Percentiles rank a stretch among this genome's conserved stretches.
Evolutionary conservation across 2,888 invertebrate species (phyloP).

Genomic region (Brenthis hecate): DNA sequence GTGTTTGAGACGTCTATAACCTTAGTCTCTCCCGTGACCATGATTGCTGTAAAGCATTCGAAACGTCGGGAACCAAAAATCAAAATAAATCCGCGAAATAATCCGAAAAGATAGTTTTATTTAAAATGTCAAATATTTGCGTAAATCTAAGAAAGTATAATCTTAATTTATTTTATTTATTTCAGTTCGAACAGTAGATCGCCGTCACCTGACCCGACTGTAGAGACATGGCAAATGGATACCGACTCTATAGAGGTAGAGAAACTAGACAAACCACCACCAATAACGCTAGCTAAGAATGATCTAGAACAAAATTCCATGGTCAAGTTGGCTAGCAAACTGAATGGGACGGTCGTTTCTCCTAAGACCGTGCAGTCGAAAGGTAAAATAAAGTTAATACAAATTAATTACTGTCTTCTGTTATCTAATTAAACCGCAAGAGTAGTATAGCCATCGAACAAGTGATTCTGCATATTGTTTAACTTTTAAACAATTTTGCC

Average conservation of each 20-base stretch:
- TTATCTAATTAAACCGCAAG: too few species aligned
- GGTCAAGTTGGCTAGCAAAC: slow-evolving; percentile 56
- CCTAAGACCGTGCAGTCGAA: slow-evolving; percentile 57
- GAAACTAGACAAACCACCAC: slow-evolving; percentile 49
- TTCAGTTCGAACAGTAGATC: slow-evolving; percentile 62
- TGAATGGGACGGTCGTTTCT: slow-evolving; percentile 64
- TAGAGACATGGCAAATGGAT: slow-evolving; percentile 68
- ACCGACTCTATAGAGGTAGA: slow-evolving; percentile 55
- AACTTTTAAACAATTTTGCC: too few species aligned
- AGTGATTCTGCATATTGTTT: too few species aligned
- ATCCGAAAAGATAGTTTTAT: too few species aligned
- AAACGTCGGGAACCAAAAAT: too few species aligned
- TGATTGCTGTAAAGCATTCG: too few species aligned
- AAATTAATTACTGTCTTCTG: too few species aligned
- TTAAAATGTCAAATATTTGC: too few species aligned
- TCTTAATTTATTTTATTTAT: not conserved
- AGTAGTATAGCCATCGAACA: too few species aligned
- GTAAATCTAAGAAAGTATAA: not conserved
- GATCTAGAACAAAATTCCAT: slow-evolving; percentile 46
- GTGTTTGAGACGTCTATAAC: too few species aligned
- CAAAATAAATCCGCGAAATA: too few species aligned
- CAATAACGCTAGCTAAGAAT: slow-evolving; percentile 32
- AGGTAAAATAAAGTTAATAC: slow-evolving; percentile 48
- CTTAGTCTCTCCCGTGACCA: too few species aligned
- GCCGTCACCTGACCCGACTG: slow-evolving; percentile 58